Evolutionary conservation across 2,113 vertebrate species (phyloP).

Genomic region (Catharus fuscescens): DNA sequence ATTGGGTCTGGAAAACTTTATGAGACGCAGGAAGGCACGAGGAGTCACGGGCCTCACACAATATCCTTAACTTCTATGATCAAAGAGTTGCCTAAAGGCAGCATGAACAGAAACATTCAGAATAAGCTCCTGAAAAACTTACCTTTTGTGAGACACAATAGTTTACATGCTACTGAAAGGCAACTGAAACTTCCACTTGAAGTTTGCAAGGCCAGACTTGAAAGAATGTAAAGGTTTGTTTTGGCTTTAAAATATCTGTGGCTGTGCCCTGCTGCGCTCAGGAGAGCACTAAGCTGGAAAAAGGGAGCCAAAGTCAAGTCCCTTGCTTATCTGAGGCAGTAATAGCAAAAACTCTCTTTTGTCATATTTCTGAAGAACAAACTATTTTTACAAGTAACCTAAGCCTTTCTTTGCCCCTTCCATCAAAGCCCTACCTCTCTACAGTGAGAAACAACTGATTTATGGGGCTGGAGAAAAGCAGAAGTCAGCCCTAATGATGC

Average conservation of each 20-base stretch:
- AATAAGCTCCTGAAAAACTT: not conserved
- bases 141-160: not conserved
- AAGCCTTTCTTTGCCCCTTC: not conserved
- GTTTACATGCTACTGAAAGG: not conserved
- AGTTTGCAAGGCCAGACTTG: not conserved
- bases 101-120: not conserved
- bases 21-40: not conserved
- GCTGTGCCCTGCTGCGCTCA: not conserved
- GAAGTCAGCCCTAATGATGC: not conserved
- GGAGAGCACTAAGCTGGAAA: not conserved
- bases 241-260: not conserved
- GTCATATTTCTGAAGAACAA: not conserved
- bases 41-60: not conserved
- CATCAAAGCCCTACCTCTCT: not conserved
- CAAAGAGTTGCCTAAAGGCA: not conserved
- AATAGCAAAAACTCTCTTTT: not conserved
- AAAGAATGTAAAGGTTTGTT: not conserved
- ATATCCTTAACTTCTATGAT: not conserved
- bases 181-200: not conserved
- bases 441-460: not conserved
- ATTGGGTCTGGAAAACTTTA: not conserved
- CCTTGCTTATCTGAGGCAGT: not conserved
- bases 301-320: not conserved
- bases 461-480: not conserved
- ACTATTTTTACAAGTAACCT: not conserved